phyloP scores from a whole-genome alignment of 1,140 invertebrate species.

The Helicoverpa zea region DNA sequence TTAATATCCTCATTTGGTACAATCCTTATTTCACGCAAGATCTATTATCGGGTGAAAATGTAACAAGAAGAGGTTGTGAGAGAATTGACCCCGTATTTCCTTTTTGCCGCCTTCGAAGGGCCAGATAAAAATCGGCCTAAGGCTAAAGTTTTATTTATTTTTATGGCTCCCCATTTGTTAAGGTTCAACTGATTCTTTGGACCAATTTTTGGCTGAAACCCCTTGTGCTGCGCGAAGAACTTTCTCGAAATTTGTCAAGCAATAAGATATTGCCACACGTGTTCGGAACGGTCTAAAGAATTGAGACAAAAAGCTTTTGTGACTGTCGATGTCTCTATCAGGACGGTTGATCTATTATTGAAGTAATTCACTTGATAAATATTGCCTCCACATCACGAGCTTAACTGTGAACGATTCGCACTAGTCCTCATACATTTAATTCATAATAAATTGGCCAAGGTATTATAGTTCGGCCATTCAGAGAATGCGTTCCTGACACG shows the following conservation, averaged over 20 bases:
- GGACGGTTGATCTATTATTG: not conserved
- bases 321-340: not conserved
- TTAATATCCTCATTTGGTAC: slow-evolving; percentile 40
- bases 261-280: slow-evolving; percentile 20
- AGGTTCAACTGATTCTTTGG: slow-evolving; percentile 60
- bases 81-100: slow-evolving; percentile 59
- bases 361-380: not conserved
- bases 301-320: not conserved
- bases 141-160: slow-evolving; percentile 68
- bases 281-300: not conserved
- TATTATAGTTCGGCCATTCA: no score
- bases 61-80: slow-evolving; percentile 46
- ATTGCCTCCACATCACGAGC: not conserved
- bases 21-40: slow-evolving; percentile 56
- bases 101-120: slow-evolving; percentile 50
- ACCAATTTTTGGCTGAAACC: slow-evolving; percentile 23
- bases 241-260: not conserved
- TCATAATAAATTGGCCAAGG: slow-evolving; percentile 15
- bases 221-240: not conserved
- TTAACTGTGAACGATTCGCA: not conserved
- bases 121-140: slow-evolving; percentile 56
- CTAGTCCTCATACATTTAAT: slow-evolving; percentile 10
- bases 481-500: no score
- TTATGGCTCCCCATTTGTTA: slow-evolving; percentile 65
- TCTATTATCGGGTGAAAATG: slow-evolving; percentile 56